Evolutionary conservation across 1,140 invertebrate genomes (phyloP).

Genomic region (Protaetia brevitarsis): DNA sequence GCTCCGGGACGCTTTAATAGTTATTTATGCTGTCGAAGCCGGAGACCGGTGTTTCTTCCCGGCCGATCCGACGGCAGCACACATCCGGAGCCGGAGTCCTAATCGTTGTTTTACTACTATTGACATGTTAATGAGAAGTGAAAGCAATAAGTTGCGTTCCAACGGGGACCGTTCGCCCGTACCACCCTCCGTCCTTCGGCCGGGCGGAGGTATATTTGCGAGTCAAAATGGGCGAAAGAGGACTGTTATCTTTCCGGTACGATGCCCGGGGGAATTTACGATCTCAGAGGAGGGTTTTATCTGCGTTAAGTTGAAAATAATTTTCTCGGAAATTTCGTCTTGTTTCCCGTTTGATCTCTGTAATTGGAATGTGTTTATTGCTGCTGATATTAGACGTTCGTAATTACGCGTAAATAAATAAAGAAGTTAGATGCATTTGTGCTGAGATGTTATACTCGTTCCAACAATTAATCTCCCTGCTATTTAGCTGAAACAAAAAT

Average conservation of each 20-base stretch:
- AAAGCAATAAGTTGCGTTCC: constrained; percentile 1
- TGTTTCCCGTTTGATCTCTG: too few species aligned
- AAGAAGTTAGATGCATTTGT: too few species aligned
- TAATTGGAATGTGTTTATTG: too few species aligned
- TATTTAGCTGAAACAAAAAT: too few species aligned
- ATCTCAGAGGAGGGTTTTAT: not conserved
- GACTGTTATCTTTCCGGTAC: not conserved
- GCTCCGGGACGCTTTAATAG: not conserved
- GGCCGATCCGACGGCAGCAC: not conserved
- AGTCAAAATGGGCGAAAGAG: not conserved
- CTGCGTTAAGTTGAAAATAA: constrained; percentile 13
- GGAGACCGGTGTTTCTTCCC: not conserved
- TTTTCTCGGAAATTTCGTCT: not conserved
- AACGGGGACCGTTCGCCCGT: not conserved
- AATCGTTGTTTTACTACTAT: constrained; percentile 4
- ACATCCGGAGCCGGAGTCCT: not conserved
- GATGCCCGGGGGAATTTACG: not conserved
- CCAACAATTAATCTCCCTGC: too few species aligned
- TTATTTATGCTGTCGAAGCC: not conserved
- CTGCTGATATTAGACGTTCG: too few species aligned
- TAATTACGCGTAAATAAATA: too few species aligned
- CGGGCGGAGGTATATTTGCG: not conserved
- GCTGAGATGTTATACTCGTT: too few species aligned
- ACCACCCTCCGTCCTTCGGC: not conserved
- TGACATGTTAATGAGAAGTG: constrained; percentile 16